A percentile compares a stretch with the other conserved stretches of the same genome.
Conservation (phyloP, 2,888 invertebrate genomes). For the Dorcus hopei region DNA sequence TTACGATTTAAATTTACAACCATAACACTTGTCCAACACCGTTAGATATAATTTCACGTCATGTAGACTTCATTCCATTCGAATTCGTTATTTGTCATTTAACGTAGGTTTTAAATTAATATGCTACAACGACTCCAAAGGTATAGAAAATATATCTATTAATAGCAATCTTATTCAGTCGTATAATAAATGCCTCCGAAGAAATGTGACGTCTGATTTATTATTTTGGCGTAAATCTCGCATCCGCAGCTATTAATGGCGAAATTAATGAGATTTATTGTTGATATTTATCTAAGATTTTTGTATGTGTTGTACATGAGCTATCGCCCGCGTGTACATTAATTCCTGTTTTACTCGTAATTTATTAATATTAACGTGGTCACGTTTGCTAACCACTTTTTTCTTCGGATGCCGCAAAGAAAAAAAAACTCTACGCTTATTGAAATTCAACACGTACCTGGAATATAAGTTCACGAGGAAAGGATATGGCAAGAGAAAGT, state of each 20-base stretch:
- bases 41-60: no score
- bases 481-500: no score
- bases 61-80: neutral
- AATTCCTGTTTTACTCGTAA: neutral
- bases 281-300: slow-evolving; percentile 7
- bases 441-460: no score
- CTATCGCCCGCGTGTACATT: no score
- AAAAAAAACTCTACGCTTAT: no score
- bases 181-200: slow-evolving; percentile 4
- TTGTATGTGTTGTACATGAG: neutral
- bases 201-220: slow-evolving; percentile 2
- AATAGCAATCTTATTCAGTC: neutral
- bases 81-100: neutral
- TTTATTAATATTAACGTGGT: neutral
- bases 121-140: neutral
- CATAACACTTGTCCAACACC: no score
- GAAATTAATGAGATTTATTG: slow-evolving; percentile 7
- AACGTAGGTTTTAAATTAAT: neutral
- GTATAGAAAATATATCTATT: neutral
- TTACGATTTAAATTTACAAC: no score
- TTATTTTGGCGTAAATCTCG: neutral
- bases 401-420: no score
- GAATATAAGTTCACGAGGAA: no score
- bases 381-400: neutral
- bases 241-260: slow-evolving; percentile 4